phyloP scores from a whole-genome alignment of 2,113 vertebrate genomes.

The Scopus umbretta region DNA sequence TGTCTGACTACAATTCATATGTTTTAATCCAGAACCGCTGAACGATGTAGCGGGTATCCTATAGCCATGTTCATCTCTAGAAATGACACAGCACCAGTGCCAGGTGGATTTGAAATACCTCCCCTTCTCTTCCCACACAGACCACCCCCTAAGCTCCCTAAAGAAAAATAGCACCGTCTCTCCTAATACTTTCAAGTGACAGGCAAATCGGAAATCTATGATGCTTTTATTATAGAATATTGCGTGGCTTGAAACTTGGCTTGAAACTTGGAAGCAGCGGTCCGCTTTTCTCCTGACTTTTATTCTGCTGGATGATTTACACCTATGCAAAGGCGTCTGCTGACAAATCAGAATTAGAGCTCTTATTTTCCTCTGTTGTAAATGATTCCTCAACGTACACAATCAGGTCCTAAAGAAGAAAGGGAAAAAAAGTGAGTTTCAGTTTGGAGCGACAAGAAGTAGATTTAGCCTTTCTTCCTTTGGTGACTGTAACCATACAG shows the following conservation, averaged over 20 bases:
- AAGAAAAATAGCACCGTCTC: not conserved
- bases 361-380: not conserved
- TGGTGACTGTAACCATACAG: not conserved
- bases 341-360: slow-evolving; percentile 1
- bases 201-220: slow-evolving; percentile 40
- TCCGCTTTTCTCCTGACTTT: not conserved
- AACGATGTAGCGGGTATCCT: not conserved
- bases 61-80: not conserved
- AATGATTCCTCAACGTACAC: not conserved
- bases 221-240: slow-evolving; percentile 34
- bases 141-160: not conserved
- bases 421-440: not conserved
- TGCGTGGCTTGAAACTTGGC: not conserved
- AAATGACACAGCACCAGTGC: not conserved
- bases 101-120: not conserved
- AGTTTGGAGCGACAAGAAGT: not conserved
- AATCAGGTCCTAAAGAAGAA: not conserved
- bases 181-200: slow-evolving; percentile 13
- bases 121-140: not conserved
- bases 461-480: not conserved
- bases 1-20: not conserved
- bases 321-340: not conserved
- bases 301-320: not conserved
- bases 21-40: not conserved
- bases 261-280: not conserved